Evolutionary conservation across 2,888 invertebrate species (phyloP).

Genomic region (Amphipoea oculea): DNA sequence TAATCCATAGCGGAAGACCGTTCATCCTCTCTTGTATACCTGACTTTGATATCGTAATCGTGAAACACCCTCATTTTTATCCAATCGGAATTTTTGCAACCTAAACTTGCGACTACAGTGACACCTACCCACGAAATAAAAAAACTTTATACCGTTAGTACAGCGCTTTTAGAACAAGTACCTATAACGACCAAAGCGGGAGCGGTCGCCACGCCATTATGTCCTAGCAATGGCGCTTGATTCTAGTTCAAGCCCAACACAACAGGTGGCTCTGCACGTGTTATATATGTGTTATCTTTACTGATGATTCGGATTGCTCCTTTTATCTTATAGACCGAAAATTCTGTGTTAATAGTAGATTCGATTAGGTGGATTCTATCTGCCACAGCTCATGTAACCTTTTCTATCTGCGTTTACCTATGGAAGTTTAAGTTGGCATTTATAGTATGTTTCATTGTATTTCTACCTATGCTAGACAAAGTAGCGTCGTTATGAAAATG

Average conservation of each 20-base stretch:
- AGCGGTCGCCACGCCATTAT: background rate
- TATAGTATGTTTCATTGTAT: background rate
- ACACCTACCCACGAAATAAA: constrained; percentile 31
- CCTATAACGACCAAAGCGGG: background rate
- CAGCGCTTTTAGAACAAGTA: background rate
- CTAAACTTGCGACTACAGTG: constrained; percentile 25
- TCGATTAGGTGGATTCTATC: background rate
- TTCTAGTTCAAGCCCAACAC: constrained; percentile 31
- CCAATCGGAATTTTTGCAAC: background rate
- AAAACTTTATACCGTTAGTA: background rate
- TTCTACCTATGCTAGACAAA: constrained; percentile 25
- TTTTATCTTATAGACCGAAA: background rate
- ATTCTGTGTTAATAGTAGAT: background rate
- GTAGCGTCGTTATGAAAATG: constrained; percentile 41
- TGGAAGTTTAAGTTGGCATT: background rate
- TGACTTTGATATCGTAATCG: background rate
- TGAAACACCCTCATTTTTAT: background rate
- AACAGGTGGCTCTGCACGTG: constrained; percentile 47
- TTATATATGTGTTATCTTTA: background rate
- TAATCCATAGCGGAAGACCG: background rate
- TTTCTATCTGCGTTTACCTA: background rate
- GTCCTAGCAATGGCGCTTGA: background rate
- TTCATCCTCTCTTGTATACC: background rate
- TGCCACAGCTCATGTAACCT: too few relatives aligned
- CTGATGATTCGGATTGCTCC: background rate